Base-by-base conservation (phyloP, 2,113 vertebrate species). In the Herpetotheres cachinnans region DNA sequence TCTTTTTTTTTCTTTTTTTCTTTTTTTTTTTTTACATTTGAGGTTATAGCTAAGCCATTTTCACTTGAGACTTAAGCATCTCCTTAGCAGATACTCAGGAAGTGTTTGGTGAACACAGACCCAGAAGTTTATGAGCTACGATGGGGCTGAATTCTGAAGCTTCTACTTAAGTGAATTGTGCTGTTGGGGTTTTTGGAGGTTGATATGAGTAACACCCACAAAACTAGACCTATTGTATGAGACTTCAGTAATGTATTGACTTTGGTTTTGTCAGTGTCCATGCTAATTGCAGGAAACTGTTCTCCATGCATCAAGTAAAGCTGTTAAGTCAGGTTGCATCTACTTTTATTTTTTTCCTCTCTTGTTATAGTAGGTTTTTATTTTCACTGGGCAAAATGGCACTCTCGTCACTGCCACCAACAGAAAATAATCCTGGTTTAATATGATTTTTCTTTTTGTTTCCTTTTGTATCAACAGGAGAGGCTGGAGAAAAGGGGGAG, bases 401-500 rank as follows among this genome's bases (percentile, higher is more conserved):
- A 69, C 24, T 61, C 15, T 86, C 94, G 36, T 85, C 36, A 69
- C 9, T 36, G 21, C 25, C 47, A 36, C 38, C 61, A 72, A 54
- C 11, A 62, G n/a, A 65, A 65, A 27, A 9, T n/a, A 56, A 58
- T 59, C 21, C 22, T 25, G 16, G 26, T 93, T 97, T 81, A 96
- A 63, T 77, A 30, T 4, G 10, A 44, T 58, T 79, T 13, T 26
- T 86, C 17, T 72, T 90, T 96, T 91, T 84, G 6, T 79, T 93
- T 86, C 46, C 29, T 56, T 79, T 94, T 93, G 19, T 67, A 59
- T 83, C 87, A 72, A 82, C 96, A 99, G 99, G 99, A 50, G 99
- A 99, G 52, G 83, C 98, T 32, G 99, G 99, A 87, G 99, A 99
- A 86, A 99, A 99, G 93, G 99, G 99, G 50, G 98, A 98, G 86